Evolutionary conservation across 1,140 invertebrate species (phyloP).

Genomic region (Drosophila arawakana): DNA sequence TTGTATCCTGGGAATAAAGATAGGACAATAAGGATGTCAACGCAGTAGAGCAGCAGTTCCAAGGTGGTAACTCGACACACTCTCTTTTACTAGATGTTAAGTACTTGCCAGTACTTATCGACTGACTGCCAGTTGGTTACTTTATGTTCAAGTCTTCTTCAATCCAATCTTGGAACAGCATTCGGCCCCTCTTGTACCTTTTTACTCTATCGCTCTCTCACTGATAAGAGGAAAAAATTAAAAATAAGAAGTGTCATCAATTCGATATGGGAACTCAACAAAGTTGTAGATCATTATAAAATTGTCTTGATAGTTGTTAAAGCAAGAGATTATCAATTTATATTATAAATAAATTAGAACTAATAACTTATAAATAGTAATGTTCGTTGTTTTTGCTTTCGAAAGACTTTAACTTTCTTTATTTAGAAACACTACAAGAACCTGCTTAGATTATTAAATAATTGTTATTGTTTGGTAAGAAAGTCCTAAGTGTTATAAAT

Average conservation of each 20-base stretch:
- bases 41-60: conserved; percentile 2
- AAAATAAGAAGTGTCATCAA: neutral
- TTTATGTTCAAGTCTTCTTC: conserved; percentile 59
- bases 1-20: conserved; percentile 77
- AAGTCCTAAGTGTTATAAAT: neutral
- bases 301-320: too few relatives aligned
- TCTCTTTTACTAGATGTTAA: conserved; percentile 37
- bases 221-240: conserved; percentile 10
- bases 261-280: neutral
- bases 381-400: too few relatives aligned
- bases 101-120: conserved; percentile 71
- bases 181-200: conserved; percentile 16
- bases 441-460: conserved; percentile 8
- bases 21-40: conserved; percentile 9
- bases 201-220: neutral
- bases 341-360: too few relatives aligned
- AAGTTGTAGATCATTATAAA: neutral
- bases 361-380: too few relatives aligned
- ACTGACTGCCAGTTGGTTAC: conserved; percentile 72
- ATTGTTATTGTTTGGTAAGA: neutral
- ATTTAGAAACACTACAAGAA: too few relatives aligned
- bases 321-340: too few relatives aligned
- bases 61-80: conserved; percentile 34
- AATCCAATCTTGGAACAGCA: neutral
- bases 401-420: too few relatives aligned